Base-by-base conservation (phyloP, 37 sponge, comb jelly and placozoan genomes). In the Halichondria panicea region DNA sequence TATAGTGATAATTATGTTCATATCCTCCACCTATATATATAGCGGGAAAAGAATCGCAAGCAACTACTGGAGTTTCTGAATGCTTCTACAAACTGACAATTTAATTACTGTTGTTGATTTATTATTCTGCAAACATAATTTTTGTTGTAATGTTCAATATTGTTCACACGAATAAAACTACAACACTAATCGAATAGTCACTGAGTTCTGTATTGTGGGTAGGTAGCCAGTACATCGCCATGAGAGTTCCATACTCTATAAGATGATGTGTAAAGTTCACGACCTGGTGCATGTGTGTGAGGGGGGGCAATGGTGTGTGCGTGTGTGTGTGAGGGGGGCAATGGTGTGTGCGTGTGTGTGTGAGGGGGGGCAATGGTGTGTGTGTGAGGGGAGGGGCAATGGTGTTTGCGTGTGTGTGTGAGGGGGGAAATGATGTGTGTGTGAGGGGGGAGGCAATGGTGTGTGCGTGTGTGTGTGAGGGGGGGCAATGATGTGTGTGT, bases 211-310 rank as follows among this genome's bases (percentile, higher is more conserved):
- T 60, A 38, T 45, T 73, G 89, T 50, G 70, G 42, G 60, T 44
- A 68, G n/a, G 79, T 74, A 37, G 36, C 46, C 13, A 82, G 64
- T 63, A 71, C 88, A 78, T 96, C 97, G 35, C 97, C 97, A 64
- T 90, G 91, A 0, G 95, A 90, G 58, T 96, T 96, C 97, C 97
- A 96, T 43, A 96, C 84, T 50, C 78, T 79, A 58, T 93, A 96
- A 0, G 61, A 40, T 21, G 71, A 48, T 7, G 84, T 46, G 24
- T 22, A 53, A 38, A 72, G 41, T 59, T 82, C 84, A 42, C 73
- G 54, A 63, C 59, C 89, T 88, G 73, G 8, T 31, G 32, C 44
- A 30, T 30, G 64, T 8, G 35, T 9, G 38, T 54, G 5, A 43
- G 42, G 27, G 32, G 19, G 64, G 3, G 36, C 7, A 35, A 39